Evolutionary conservation across 2,888 invertebrate species (phyloP), one percentile per base, ranked within the genome.

Genomic region (Tenthredo amoena): DNA sequence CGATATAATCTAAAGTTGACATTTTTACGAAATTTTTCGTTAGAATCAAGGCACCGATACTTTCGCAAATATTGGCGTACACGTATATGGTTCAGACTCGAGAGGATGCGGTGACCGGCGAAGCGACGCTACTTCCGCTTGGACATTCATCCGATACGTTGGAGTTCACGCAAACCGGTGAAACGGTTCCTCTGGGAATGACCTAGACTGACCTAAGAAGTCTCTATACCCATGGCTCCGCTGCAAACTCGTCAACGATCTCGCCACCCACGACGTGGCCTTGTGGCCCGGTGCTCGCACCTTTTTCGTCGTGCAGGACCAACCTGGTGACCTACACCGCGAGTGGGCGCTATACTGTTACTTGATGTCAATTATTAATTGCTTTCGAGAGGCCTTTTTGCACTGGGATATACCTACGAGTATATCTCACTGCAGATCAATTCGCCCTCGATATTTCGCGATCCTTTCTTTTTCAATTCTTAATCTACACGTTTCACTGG

Each of bases 201-300:
- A 85, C 86, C 87, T 88, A 87, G 87, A 88, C 86, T 77, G 88
- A 89, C 88, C 84, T 87, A 84, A 84, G 76, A 86, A 76, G 47
- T 74, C 87, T 83, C 21, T 79, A 71, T 84, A 65, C 26, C 81
- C 68, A 74, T 76, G 84, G 87, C 86, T 84, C 86, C 85, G 87
- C 86, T 74, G 83, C 40, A 65, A 86, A 87, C 86, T 15, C 62
- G 81, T 62, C 68, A 55, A 76, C 62, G 26, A 55, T 37, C 68
- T 37, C 34, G 74, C 84, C 72, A 34, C 85, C 43, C 84, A 83
- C 84, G 71, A 84, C 18, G 76, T 65, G 76, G 65, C 85, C 85
- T 85, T 85, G 76, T 21, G 65, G 77, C 26, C 62, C 77, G 77
- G 77, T 21, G 62, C 40, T 76, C 15, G 68, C 84, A 72, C 84